Percentiles rank a stretch among this genome's conserved stretches.
These are phyloP conservation scores for Percopsis omiscomaycus DNA, from an alignment of 2,797 vertebrate species.

Conservation along the genomic window DNA sequence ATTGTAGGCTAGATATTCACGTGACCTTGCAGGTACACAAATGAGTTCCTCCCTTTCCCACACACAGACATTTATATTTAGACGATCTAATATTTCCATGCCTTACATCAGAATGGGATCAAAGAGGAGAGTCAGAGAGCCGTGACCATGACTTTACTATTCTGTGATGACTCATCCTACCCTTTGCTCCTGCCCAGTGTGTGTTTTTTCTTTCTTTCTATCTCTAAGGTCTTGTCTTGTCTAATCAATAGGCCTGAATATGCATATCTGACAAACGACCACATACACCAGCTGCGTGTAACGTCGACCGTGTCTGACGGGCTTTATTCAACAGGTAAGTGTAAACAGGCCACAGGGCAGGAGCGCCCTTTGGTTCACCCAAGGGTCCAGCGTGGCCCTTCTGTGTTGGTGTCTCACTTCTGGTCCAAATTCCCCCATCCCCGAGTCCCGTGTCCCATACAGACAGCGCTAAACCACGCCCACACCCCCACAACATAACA, in stretches of 20 bases:
- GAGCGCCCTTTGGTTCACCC: too few species aligned
- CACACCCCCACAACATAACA: too few species aligned
- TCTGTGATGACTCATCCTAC: conserved; percentile 54
- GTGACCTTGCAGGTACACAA: background rate
- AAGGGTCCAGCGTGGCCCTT: too few species aligned
- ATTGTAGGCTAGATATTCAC: background rate
- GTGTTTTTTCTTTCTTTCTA: conserved; percentile 13
- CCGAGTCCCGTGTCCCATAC: too few species aligned
- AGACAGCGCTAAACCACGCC: too few species aligned
- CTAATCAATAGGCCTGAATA: conserved; percentile 36
- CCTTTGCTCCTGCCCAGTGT: conserved; percentile 8
- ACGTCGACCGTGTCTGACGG: too few species aligned
- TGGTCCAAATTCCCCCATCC: too few species aligned
- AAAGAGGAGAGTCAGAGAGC: background rate
- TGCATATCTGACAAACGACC: background rate
- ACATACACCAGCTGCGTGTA: too few species aligned
- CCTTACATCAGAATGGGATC: conserved; percentile 26
- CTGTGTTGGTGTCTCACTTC: too few species aligned
- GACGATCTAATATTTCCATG: conserved; percentile 15
- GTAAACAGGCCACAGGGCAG: too few species aligned
- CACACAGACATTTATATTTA: background rate
- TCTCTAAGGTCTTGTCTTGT: conserved; percentile 24
- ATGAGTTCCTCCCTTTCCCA: background rate
- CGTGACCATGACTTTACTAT: conserved; percentile 30
- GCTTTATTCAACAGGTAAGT: too few species aligned